Evolutionary conservation across 2,113 vertebrate genomes (phyloP).

Genomic region (Desmodus rotundus): DNA sequence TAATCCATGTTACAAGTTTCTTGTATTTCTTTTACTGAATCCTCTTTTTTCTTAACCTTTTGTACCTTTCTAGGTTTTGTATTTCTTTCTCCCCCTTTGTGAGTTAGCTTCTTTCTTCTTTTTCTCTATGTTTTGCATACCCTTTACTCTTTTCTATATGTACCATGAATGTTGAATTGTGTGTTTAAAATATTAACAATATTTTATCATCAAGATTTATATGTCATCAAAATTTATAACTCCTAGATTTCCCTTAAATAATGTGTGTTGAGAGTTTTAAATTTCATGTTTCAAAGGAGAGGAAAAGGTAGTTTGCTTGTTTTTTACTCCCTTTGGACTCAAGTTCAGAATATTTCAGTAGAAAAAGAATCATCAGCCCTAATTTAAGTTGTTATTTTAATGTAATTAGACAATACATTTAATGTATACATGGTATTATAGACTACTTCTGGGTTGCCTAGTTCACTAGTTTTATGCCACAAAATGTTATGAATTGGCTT

Average conservation of each 20-base stretch:
- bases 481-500: not conserved
- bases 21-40: not conserved
- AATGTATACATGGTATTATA: not conserved
- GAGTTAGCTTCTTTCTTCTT: not conserved
- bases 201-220: not conserved
- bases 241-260: not conserved
- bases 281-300: constrained; percentile 12
- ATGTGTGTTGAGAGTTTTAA: not conserved
- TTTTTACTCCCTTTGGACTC: not conserved
- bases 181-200: constrained; percentile 8
- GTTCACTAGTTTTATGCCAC: not conserved
- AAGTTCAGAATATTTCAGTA: not conserved
- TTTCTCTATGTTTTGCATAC: not conserved
- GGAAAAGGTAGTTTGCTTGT: not conserved
- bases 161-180: not conserved
- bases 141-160: not conserved
- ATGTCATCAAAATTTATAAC: not conserved
- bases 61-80: not conserved
- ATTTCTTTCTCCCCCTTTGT: not conserved
- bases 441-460: not conserved
- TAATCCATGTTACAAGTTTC: not conserved
- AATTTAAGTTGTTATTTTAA: constrained; percentile 17
- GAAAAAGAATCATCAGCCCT: not conserved
- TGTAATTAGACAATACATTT: not conserved
- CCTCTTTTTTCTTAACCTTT: not conserved